Conservation (phyloP, 2,113 vertebrate genomes). For the Festucalex cinctus region DNA sequence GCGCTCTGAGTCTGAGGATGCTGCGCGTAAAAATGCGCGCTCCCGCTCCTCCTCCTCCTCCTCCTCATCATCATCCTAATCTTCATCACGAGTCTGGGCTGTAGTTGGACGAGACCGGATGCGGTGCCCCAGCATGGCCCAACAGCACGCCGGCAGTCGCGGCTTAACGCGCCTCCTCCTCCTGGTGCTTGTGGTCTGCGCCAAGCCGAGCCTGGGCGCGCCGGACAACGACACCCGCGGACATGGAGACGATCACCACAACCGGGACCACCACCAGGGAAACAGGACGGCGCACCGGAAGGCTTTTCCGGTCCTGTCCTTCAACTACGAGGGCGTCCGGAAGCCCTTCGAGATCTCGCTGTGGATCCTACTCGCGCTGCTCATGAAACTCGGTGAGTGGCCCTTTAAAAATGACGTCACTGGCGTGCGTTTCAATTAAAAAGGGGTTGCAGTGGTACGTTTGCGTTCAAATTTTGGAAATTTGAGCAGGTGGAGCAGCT, state of each 20-base stretch:
- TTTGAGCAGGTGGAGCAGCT: not conserved
- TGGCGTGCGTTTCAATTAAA: not conserved
- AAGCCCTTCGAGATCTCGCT: slow-evolving; percentile 87
- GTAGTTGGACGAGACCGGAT: not conserved
- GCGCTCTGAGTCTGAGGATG: slow-evolving; percentile 6
- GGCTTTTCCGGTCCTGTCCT: slow-evolving; percentile 82
- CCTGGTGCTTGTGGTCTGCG: slow-evolving; percentile 1
- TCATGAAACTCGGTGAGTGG: slow-evolving; percentile 93
- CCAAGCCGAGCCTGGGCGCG: slow-evolving; percentile 18
- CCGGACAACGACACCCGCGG: slow-evolving; percentile 15
- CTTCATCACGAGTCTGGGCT: slow-evolving; percentile 18
- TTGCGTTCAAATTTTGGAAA: not conserved
- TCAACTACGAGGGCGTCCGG: slow-evolving; percentile 78
- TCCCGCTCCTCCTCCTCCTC: slow-evolving; percentile 12
- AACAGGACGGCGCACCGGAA: slow-evolving; percentile 62
- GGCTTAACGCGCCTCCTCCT: not conserved
- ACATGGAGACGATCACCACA: not conserved
- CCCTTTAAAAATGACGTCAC: not conserved
- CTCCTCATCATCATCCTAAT: not conserved
- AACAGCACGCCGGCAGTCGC: not conserved
- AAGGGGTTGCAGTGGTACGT: not conserved
- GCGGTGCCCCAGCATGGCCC: slow-evolving; percentile 1
- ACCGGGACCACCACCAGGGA: fast-evolving
- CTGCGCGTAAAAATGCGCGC: slow-evolving; percentile 39
- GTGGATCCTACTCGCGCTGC: slow-evolving; percentile 92